A percentile compares a stretch with the other conserved stretches of the same genome.
phyloP scores from a whole-genome alignment of 2,113 vertebrate species.

The Podilymbus podiceps region DNA sequence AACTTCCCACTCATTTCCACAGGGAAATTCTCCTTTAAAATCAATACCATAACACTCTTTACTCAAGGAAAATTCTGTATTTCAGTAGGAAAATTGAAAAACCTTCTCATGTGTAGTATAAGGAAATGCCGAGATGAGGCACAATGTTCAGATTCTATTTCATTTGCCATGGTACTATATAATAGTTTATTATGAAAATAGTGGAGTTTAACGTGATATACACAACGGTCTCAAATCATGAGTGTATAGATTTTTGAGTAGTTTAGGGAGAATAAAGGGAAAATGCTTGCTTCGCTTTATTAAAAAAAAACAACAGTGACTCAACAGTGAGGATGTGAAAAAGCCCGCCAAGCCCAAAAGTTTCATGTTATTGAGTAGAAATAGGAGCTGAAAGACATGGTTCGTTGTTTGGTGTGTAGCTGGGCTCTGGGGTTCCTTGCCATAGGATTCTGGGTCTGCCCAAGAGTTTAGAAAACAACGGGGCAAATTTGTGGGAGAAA shows the following conservation, averaged over 20 bases:
- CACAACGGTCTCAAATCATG: neutral
- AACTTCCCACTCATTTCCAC: neutral
- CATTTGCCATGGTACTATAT: neutral
- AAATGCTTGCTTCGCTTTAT: neutral
- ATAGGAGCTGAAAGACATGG: neutral
- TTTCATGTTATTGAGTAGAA: neutral
- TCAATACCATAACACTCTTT: neutral
- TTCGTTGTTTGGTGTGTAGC: neutral
- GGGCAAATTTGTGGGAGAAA: neutral
- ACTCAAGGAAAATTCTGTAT: neutral
- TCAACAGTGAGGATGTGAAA: fast-evolving
- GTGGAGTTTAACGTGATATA: neutral
- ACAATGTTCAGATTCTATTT: neutral
- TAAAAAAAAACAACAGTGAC: neutral
- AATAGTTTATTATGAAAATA: neutral
- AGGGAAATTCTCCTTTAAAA: neutral
- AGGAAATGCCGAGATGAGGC: neutral
- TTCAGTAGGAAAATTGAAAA: neutral
- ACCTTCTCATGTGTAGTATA: neutral
- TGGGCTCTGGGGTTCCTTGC: neutral
- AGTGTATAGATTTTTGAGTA: neutral
- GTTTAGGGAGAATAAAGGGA: neutral
- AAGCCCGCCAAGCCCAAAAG: neutral
- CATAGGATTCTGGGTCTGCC: neutral
- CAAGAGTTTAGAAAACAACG: neutral